These are phyloP conservation scores for Promerops cafer DNA, from an alignment of 2,113 vertebrate species.

Conservation along the genomic window DNA sequence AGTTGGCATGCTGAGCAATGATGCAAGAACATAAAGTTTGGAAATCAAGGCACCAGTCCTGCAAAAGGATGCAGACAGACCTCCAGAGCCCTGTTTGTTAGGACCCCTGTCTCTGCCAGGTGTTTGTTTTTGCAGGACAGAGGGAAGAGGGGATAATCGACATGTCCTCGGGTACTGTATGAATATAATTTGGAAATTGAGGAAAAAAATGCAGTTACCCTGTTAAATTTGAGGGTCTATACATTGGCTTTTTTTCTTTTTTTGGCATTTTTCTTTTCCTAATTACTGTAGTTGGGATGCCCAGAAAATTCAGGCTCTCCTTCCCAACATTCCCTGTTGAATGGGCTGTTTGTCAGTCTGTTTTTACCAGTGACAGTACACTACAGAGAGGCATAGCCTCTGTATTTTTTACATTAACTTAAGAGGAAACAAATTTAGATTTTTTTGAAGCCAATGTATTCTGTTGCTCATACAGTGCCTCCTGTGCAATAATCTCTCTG, in stretches of 20 bases:
- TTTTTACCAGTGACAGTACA: slow-evolving; percentile 63
- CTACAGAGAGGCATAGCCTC: slow-evolving; percentile 60
- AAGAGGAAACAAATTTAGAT: slow-evolving; percentile 40
- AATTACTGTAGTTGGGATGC: slow-evolving; percentile 11
- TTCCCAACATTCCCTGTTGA: slow-evolving; percentile 7
- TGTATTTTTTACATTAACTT: slow-evolving; percentile 37
- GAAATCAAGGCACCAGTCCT: not conserved
- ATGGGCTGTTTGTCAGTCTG: slow-evolving; percentile 59
- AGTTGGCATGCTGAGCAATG: slow-evolving; percentile 27
- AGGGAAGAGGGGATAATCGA: not conserved
- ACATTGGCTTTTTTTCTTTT: slow-evolving; percentile 27
- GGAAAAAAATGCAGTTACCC: slow-evolving; percentile 6
- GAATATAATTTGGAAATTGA: not conserved
- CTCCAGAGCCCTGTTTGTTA: not conserved
- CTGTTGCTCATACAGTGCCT: slow-evolving; percentile 69
- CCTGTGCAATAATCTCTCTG: slow-evolving; percentile 64
- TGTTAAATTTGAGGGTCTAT: slow-evolving; percentile 27
- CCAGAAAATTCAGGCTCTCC: slow-evolving; percentile 16
- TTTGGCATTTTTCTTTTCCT: slow-evolving; percentile 11
- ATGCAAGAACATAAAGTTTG: not conserved
- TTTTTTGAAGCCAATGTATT: slow-evolving; percentile 52
- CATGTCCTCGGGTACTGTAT: not conserved
- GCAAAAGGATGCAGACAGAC: not conserved
- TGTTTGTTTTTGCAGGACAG: slow-evolving; percentile 12
- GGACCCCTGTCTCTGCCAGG: not conserved